A percentile compares a stretch with the other conserved stretches of the same genome.
phyloP scores from a whole-genome alignment of 2,113 vertebrate genomes.

The Dipodomys spectabilis region DNA sequence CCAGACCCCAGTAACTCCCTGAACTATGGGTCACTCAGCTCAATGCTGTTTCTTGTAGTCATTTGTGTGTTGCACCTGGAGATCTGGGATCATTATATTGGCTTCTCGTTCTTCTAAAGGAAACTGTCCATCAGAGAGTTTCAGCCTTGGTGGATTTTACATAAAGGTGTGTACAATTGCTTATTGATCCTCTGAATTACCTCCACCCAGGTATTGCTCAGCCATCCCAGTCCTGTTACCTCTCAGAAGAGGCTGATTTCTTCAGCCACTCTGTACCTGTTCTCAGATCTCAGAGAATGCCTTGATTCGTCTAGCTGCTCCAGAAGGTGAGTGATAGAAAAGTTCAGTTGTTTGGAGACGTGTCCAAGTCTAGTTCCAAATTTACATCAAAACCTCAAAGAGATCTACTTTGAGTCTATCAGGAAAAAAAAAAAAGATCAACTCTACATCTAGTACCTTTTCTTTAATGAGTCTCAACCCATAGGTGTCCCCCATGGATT shows the following conservation, averaged over 20 bases:
- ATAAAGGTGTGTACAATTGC: neutral
- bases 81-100: neutral
- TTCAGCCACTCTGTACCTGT: neutral
- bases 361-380: neutral
- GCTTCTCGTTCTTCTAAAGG: neutral
- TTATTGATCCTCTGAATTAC: neutral
- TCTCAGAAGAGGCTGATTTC: neutral
- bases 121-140: neutral
- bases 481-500: neutral
- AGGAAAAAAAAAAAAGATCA: no score
- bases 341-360: neutral
- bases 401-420: no score
- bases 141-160: neutral
- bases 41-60: neutral
- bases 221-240: no score
- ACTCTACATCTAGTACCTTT: neutral
- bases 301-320: neutral
- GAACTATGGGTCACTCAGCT: fast-evolving
- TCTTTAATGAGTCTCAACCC: neutral
- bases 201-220: neutral
- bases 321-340: neutral
- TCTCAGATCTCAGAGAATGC: neutral
- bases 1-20: neutral
- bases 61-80: neutral
- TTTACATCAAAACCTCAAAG: no score